Evolutionary conservation across 2,888 invertebrate species (phyloP).

Genomic region (Agrotis puta): DNA sequence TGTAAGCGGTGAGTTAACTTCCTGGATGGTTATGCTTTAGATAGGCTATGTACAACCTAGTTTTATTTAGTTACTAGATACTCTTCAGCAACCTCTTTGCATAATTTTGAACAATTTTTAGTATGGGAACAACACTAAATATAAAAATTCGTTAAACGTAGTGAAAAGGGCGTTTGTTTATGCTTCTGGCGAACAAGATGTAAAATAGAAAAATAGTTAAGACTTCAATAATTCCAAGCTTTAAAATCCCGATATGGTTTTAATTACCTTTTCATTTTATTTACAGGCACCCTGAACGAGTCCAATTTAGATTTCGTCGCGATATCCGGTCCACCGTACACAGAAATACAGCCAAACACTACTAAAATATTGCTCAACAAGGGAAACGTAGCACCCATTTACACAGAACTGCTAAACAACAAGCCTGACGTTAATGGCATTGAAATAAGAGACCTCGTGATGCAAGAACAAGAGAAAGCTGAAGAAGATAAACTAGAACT

Average conservation of each 20-base stretch:
- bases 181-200: too few species aligned
- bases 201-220: not conserved
- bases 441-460: constrained; percentile 83
- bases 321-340: constrained; percentile 84
- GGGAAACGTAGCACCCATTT: constrained; percentile 84
- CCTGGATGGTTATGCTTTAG: not conserved
- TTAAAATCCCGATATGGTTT: not conserved
- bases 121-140: too few species aligned
- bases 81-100: too few species aligned
- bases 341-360: constrained; percentile 72
- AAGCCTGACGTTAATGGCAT: constrained; percentile 80
- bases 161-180: too few species aligned
- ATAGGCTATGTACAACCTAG: not conserved
- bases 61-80: too few species aligned
- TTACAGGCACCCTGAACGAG: constrained; percentile 68
- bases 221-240: not conserved
- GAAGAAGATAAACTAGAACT: constrained; percentile 79
- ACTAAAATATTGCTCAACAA: constrained; percentile 78
- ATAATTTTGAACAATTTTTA: too few species aligned
- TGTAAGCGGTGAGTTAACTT: constrained; percentile 80
- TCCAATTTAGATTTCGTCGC: constrained; percentile 77
- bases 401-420: constrained; percentile 85
- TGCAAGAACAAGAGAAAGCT: constrained; percentile 82
- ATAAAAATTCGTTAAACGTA: too few species aligned
- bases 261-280: constrained; percentile 13